Conservation (phyloP, 1,140 invertebrate genomes). For the Monochamus saltuarius region DNA sequence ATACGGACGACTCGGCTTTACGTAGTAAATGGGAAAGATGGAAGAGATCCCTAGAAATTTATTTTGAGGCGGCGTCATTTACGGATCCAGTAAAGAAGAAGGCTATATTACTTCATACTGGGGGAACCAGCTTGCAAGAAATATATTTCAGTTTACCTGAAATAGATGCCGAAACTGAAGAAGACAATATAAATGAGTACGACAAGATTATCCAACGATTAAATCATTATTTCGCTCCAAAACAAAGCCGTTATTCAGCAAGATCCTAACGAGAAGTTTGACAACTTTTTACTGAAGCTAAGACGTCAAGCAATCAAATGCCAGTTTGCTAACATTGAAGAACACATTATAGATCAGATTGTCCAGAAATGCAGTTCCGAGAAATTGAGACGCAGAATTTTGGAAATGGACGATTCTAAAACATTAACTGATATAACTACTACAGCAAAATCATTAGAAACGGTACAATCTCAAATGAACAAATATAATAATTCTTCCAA, state of each 20-base stretch:
- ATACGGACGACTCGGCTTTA: not conserved
- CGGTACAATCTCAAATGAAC: too few relatives aligned
- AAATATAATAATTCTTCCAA: too few relatives aligned
- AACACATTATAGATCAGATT: conserved; percentile 16
- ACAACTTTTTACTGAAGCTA: too few relatives aligned
- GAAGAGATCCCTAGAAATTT: too few relatives aligned
- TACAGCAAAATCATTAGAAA: not conserved
- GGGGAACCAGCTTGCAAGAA: too few relatives aligned
- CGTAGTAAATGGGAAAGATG: not conserved
- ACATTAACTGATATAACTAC: conserved; percentile 6
- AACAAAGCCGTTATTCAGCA: too few relatives aligned
- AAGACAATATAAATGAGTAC: not conserved
- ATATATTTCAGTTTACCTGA: not conserved
- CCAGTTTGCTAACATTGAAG: not conserved
- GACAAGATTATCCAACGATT: not conserved
- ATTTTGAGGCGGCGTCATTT: not conserved
- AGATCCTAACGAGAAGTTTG: too few relatives aligned
- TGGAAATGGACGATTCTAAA: conserved; percentile 6
- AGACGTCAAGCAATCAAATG: conserved; percentile 22
- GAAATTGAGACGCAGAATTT: conserved; percentile 16
- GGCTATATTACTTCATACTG: not conserved
- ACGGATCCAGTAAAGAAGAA: not conserved
- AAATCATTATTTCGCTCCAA: not conserved
- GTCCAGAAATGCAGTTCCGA: conserved; percentile 15
- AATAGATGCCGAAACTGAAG: not conserved